Evolutionary conservation across 1,140 invertebrate species (phyloP), one percentile per base, ranked within the genome.

Genomic region (Drosophila busckii): DNA sequence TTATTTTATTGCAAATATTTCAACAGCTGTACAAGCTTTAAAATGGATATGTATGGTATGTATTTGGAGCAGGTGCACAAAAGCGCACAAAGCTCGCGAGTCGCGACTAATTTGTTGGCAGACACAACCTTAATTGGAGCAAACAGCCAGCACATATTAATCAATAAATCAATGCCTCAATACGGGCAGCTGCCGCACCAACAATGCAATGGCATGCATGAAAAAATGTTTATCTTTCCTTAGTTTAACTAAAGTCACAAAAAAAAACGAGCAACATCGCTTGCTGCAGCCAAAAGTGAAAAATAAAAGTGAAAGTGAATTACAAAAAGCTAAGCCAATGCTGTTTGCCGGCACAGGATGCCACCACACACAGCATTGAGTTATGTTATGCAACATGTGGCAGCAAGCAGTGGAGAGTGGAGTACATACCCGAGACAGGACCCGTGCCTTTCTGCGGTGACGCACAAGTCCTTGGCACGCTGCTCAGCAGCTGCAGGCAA

Each of bases 241-340:
- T 63, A 64, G 69, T 56, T 75, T 65, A 69, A 62, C 26, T 32
- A 20, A 23, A 64, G 10, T 32, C 20, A 49, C 15, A 15, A 52
- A 44, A 38, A 2, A 42, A 41, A 50, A 23, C 45, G 32, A 61
- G 8, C 3, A 23, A 16, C 9, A 25, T 19, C 12, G 28, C 16
- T 4, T 41, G 4, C 8, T 38, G 25, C 19, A 17, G 35, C 42
- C 23, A 28, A 55, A 31, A 22, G 41, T 23, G 52, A 19, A 78
- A 64, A 78, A 75, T 80, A 75, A 78, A 78, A 78, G 73, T 80
- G 49, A 48, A 55, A 49, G 59, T 53, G 9, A 16, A 54, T 38
- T 25, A n/a, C 25, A n/a, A n/a, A n/a, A n/a, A n/a, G 25, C 20
- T 29, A 31, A 15, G 13, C 28, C 6, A 15, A 5, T 12, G 19